A percentile compares a stretch with the other conserved stretches of the same genome.
phyloP scores from a whole-genome alignment of 2,888 invertebrate species.

The Habrosyne pyritoides region DNA sequence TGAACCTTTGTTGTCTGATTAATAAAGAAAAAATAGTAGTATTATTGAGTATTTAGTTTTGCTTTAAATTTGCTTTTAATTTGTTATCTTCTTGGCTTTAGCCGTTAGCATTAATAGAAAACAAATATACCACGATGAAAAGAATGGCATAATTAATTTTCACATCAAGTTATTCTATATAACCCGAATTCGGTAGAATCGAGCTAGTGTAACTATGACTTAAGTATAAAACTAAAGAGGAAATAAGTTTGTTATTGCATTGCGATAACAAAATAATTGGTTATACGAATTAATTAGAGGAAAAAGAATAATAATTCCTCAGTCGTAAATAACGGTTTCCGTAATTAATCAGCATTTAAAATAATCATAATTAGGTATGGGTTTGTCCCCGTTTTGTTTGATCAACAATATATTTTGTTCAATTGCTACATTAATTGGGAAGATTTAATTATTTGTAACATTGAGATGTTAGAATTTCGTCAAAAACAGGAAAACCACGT shows the following conservation, averaged over 20 bases:
- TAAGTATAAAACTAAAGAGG: conserved; percentile 27
- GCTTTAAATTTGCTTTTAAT: too few species aligned
- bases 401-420: background rate
- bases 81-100: too few species aligned
- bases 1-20: too few species aligned
- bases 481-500: conserved; percentile 1
- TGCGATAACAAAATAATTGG: conserved; percentile 40
- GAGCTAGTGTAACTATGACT: background rate
- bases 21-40: too few species aligned
- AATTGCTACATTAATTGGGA: background rate
- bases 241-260: conserved; percentile 28
- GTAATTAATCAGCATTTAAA: conserved; percentile 11
- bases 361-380: conserved; percentile 8
- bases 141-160: too few species aligned
- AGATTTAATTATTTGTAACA: background rate
- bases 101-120: too few species aligned
- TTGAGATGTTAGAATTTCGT: background rate
- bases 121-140: too few species aligned
- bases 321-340: conserved; percentile 10
- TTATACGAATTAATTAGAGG: conserved; percentile 30
- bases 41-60: too few species aligned
- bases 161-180: background rate
- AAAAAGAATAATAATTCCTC: conserved; percentile 17
- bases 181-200: background rate
- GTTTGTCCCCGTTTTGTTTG: conserved; percentile 7